Evolutionary conservation across 2,888 invertebrate genomes (phyloP), one percentile per base, ranked within the genome.

Genomic region (Leptura quadrifasciata): DNA sequence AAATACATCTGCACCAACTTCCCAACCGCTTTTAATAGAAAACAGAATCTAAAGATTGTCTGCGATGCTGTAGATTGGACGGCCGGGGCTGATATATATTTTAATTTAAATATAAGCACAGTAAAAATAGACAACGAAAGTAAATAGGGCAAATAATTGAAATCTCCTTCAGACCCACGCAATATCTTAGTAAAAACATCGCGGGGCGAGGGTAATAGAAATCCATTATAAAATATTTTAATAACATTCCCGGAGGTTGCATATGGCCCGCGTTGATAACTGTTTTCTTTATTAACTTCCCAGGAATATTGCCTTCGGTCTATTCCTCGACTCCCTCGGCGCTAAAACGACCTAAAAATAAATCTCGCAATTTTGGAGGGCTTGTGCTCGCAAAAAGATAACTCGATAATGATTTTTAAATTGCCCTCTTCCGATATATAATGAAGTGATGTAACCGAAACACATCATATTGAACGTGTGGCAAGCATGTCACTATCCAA

Each of bases 261-360:
- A 72, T 72, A 65, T 72, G 72, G 64, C 58, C 58, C 65, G 64
- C 58, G 72, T 63, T 72, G 72, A 72, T 72, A 72, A 72, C 72
- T 72, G 58, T 65, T 58, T 65, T 57, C 64, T 72, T 72, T 65
- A 72, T 72, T 72, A 65, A 65, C 47, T 65, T 65, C 47, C 21
- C 58, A 21, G 65, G 65, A 58, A 72, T 63, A 61, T 54, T 27
- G 65, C 64, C 57, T n/a, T 35, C 18, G 52, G 58, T 27, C 27
- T 39, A 58, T 12, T 58, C 21, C 39, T 3, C 58, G 58, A 69
- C 58, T 69, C 58, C 18, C 31, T 31, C 18, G 39, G 24, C 18
- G 17, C 63, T 63, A 31, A 39, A 35, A 39, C 54, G 27, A 68
- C 55, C 54, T 55, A 54, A 68, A 68, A 68, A 55, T 68, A 68